Conservation (phyloP, 2,888 invertebrate species). For the Caenorhabditis afra region DNA sequence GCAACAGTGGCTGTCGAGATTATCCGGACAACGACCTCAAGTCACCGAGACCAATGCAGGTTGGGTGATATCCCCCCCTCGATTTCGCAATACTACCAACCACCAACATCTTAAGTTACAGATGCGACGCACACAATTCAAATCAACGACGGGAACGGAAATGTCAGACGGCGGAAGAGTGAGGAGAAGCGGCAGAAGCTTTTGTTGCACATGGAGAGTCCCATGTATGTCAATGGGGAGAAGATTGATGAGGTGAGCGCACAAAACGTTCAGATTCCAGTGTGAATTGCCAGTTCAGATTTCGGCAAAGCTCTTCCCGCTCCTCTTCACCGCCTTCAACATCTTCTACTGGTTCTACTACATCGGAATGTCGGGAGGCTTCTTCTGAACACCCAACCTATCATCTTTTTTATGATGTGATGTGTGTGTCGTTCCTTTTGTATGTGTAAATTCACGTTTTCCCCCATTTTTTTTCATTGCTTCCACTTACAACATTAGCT, state of each 20-base stretch:
- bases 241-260: slow-evolving; percentile 76
- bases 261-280: no score
- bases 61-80: no score
- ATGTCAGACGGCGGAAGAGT: slow-evolving; percentile 51
- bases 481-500: no score
- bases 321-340: slow-evolving; percentile 80
- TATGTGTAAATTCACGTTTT: slow-evolving; percentile 6
- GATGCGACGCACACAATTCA: slow-evolving; percentile 52
- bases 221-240: slow-evolving; percentile 75
- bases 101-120: slow-evolving; percentile 9
- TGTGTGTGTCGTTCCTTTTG: slow-evolving; percentile 17
- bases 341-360: slow-evolving; percentile 81
- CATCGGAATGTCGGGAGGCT: slow-evolving; percentile 75
- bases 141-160: slow-evolving; percentile 64
- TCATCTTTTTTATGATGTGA: slow-evolving; percentile 45
- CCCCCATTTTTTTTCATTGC: no score
- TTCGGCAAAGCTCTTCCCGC: slow-evolving; percentile 78
- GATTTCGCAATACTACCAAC: background rate
- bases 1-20: slow-evolving; percentile 76
- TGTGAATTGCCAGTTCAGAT: slow-evolving; percentile 71
- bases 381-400: slow-evolving; percentile 49
- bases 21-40: slow-evolving; percentile 56
- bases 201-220: slow-evolving; percentile 63
- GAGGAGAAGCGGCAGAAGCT: slow-evolving; percentile 58
- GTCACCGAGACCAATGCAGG: slow-evolving; percentile 42